Evolutionary conservation across 2,113 vertebrate species (phyloP).

Genomic region (Jacana jacana): DNA sequence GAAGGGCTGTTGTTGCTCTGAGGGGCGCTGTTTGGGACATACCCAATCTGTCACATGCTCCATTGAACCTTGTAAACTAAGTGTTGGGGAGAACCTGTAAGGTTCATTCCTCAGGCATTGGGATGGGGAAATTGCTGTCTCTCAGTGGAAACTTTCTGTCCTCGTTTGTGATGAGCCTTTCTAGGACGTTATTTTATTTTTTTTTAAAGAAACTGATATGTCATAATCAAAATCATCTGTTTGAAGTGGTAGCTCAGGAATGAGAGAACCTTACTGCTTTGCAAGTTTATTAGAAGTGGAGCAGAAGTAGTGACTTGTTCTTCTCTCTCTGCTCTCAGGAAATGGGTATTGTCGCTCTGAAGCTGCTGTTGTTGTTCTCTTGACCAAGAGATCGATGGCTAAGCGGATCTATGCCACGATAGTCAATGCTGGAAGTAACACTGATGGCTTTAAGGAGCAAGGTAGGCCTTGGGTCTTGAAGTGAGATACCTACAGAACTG

Average conservation of each 20-base stretch:
- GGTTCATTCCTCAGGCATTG: not conserved
- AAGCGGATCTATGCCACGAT: slow-evolving; percentile 90
- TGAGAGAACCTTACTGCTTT: not conserved
- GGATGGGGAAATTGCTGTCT: not conserved
- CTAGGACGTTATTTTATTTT: not conserved
- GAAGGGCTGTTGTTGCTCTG: not conserved
- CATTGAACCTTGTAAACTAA: not conserved
- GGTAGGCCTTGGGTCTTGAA: slow-evolving; percentile 71
- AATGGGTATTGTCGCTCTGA: slow-evolving; percentile 94
- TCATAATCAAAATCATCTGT: not conserved
- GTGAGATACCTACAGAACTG: not conserved
- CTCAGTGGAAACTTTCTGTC: not conserved
- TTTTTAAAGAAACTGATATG: not conserved
- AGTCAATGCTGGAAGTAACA: slow-evolving; percentile 90
- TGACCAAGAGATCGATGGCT: slow-evolving; percentile 86
- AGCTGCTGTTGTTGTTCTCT: slow-evolving; percentile 84
- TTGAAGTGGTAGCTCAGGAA: not conserved
- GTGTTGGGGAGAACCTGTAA: not conserved
- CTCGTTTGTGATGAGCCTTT: not conserved
- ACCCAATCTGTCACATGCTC: not conserved
- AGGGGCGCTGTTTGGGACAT: not conserved
- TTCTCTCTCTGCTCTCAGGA: slow-evolving; percentile 69
- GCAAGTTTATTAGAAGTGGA: not conserved
- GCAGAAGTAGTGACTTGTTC: not conserved
- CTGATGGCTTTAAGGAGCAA: slow-evolving; percentile 95